Evolutionary conservation across 2,888 invertebrate genomes (phyloP), one percentile per base, ranked within the genome.

Genomic region (Subacronicta megacephala): DNA sequence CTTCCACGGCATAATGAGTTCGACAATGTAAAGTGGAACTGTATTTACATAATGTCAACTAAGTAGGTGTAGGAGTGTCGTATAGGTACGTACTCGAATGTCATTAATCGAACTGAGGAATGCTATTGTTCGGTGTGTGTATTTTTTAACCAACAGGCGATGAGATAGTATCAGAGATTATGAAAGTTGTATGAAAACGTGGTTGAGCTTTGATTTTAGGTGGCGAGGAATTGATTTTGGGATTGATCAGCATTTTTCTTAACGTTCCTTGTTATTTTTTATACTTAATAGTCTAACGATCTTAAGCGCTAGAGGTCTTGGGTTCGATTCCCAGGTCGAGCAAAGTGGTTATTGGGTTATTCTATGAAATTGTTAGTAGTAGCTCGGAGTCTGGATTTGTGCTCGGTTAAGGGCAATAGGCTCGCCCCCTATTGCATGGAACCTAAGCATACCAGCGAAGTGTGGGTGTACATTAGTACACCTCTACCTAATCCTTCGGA

Each of bases 1-100:
- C 94, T 92, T 88, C 90, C 82, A 80, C 80, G 71, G 90, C 85
- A 93, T 93, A 94, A 93, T 94, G 92, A 94, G 91, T 85, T 90
- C 88, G 83, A 92, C 93, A 93, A 92, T 92, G 91, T 92, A 92
- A 90, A 93, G 92, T 92, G 91, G 91, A 84, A 72, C 85, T 83
- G 82, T 94, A 93, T 94, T 94, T 94, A 94, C 93, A 94, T 93
- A 93, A 94, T 93, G 93, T 93, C 93, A 93, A 88, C 92, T 91
- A 91, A 92, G 92, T 92, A 90, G 90, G 92, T 92, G 93, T 93
- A 91, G 85, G 90, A 89, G 92, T 90, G 66, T 67, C 66, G 52
- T 61, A 74, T 77, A 78, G 78, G 72, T 76, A 78, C 66, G 78
- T 80, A 83, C 86, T 86, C 82, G 82, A 87, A 84, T 71, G 66